Evolutionary conservation across 2,888 invertebrate genomes (phyloP).

Genomic region (Thera obeliscata): DNA sequence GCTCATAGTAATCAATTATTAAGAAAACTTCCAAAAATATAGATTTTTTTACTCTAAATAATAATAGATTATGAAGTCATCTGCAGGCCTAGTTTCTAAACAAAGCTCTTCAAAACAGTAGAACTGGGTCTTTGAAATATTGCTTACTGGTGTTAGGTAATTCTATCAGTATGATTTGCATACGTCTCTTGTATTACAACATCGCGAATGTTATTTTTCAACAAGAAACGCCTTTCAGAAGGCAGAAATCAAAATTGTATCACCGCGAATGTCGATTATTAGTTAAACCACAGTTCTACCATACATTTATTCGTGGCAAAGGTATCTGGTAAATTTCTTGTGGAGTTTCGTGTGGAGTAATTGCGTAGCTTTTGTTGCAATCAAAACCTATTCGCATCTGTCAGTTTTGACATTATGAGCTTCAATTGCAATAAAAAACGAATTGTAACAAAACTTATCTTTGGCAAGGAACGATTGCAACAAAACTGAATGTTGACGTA

Average conservation of each 20-base stretch:
- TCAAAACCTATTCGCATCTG: too few relatives aligned
- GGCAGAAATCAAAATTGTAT: not conserved
- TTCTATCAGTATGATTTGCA: slow-evolving; percentile 23
- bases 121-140: not conserved
- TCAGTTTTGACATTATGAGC: too few relatives aligned
- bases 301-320: too few relatives aligned
- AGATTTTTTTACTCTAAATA: slow-evolving; percentile 41
- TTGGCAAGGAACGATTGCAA: too few relatives aligned
- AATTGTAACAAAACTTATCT: too few relatives aligned
- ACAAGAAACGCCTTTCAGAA: not conserved
- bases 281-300: too few relatives aligned
- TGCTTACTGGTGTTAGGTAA: slow-evolving; percentile 24
- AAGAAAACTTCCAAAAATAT: slow-evolving; percentile 49
- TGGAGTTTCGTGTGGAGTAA: too few relatives aligned
- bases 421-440: too few relatives aligned
- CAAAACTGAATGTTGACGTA: too few relatives aligned
- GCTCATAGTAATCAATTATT: slow-evolving; percentile 45
- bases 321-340: not conserved
- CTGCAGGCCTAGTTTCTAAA: slow-evolving; percentile 25
- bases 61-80: slow-evolving; percentile 32
- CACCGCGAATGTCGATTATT: not conserved
- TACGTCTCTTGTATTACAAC: not conserved
- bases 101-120: slow-evolving; percentile 12
- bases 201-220: not conserved
- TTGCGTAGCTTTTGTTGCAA: too few relatives aligned